phyloP scores from a whole-genome alignment of 2,888 invertebrate species.

The Digitonthophagus gazella region DNA sequence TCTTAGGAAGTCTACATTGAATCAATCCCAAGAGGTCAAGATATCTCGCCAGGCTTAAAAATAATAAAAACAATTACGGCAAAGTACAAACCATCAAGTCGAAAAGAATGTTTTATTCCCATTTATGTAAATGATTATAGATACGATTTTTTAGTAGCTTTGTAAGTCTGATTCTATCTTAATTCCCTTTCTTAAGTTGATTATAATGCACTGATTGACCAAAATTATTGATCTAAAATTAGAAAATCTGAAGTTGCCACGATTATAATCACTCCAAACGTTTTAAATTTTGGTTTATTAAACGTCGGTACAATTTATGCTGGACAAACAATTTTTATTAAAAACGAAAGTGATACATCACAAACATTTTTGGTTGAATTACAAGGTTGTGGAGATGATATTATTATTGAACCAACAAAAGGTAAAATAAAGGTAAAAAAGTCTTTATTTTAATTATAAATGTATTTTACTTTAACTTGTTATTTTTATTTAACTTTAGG shows the following conservation, averaged over 20 bases:
- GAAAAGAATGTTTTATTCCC: background rate
- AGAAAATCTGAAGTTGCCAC: background rate
- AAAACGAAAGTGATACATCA: background rate
- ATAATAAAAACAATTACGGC: background rate
- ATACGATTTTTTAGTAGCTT: background rate
- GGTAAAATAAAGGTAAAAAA: slow-evolving; percentile 1
- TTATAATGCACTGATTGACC: no score
- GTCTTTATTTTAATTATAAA: background rate
- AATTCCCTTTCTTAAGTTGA: no score
- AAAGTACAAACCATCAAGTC: background rate
- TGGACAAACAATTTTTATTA: background rate
- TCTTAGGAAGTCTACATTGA: background rate
- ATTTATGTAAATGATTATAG: slow-evolving; percentile 3
- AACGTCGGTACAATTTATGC: background rate
- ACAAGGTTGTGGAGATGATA: background rate
- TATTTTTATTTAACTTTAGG: background rate
- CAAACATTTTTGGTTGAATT: background rate
- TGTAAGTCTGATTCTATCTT: no score
- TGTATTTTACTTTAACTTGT: no score
- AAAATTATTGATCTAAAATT: no score
- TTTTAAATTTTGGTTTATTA: slow-evolving; percentile 3
- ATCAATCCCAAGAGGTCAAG: background rate
- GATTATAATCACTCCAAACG: background rate
- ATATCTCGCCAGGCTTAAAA: background rate
- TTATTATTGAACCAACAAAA: background rate